Base-by-base conservation (phyloP, 2,113 vertebrate species). In the Falco punctatus region DNA sequence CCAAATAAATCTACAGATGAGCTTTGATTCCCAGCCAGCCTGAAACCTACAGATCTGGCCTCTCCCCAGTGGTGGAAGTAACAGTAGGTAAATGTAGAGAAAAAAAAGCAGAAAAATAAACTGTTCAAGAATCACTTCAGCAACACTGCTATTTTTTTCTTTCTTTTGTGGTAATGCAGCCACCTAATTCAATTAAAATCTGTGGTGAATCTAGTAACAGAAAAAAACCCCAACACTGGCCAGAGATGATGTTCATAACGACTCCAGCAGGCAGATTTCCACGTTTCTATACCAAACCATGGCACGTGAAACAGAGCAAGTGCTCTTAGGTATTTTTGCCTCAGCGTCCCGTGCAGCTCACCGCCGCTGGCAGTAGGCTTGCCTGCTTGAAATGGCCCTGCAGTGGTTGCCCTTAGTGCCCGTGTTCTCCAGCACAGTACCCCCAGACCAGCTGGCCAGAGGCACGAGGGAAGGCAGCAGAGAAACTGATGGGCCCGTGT, bases 401-500 rank as follows among this genome's bases (percentile, higher is more conserved):
- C 42, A 28, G 8, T 13, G 49, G 15, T 72, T 33, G 24, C 48
- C 42, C 30, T 55, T 15, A 49, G n/a, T 57, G 42, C 44, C 69
- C 15, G 3, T 0, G 0, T 32, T 81, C n/a, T 82, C 17, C 44
- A 46, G 81, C 44, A 35, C 27, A 4, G 15, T 4, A 38, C 28
- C 21, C 48, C 35, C 70, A 54, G 65, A 42, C 42, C 26, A 78
- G 58, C 12, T 0, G 0, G 35, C 5, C 64, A 67, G 42, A 62
- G 65, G 15, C 22, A 52, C 44, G 24, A 70, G 51, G 11, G 55
- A 80, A 44, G 24, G 57, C 52, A 28, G 58, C 64, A 64, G 75
- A 78, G 49, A 73, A 72, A 64, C 16, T 3, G 1, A 1, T 44
- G 1, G 1, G 12, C 19, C 48, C 6, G 0, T 91, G 32, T 40